Evolutionary conservation across 2,888 invertebrate species (phyloP).

Genomic region (Drosophila koepferae): DNA sequence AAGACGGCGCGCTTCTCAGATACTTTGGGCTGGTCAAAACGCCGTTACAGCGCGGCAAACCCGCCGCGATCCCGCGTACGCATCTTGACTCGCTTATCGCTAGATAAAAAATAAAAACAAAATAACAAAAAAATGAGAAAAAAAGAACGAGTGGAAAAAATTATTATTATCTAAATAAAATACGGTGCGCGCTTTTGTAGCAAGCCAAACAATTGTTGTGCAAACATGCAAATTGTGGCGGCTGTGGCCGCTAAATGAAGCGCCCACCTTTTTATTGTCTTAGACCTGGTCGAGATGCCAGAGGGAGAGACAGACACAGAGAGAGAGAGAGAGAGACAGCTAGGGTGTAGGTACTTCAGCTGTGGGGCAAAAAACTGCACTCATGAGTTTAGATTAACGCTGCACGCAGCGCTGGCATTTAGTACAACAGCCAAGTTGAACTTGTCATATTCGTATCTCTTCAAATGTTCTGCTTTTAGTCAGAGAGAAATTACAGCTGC

Average conservation of each 20-base stretch:
- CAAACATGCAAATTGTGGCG: conserved; percentile 81
- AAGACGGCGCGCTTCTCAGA: conserved; percentile 8
- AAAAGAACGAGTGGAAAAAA: conserved; percentile 17
- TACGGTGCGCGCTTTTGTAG: conserved; percentile 70
- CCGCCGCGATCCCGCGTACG: conserved; percentile 18
- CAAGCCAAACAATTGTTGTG: conserved; percentile 78
- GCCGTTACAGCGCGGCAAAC: conserved; percentile 32
- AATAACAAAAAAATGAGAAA: not conserved
- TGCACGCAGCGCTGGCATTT: conserved; percentile 68
- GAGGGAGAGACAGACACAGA: not conserved
- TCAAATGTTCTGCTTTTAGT: conserved; percentile 71
- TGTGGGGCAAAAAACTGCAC: conserved; percentile 37
- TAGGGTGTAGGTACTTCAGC: conserved; percentile 1
- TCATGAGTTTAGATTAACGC: conserved; percentile 55
- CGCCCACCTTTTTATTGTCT: conserved; percentile 76
- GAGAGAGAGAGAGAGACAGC: not conserved
- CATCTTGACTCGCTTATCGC: conserved; percentile 59
- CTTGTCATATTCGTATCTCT: conserved; percentile 79
- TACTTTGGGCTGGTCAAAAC: conserved; percentile 24
- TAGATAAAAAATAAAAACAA: conserved; percentile 59
- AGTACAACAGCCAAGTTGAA: conserved; percentile 70
- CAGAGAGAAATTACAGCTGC: conserved; percentile 43
- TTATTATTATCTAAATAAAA: conserved; percentile 74
- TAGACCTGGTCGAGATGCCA: conserved; percentile 36
- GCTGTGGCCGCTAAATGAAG: conserved; percentile 69